Evolutionary conservation across 53 echinoderm and acorn worm genomes (phyloP), one percentile per base, ranked within the genome.

Genomic region (Actinopyga echinites): DNA sequence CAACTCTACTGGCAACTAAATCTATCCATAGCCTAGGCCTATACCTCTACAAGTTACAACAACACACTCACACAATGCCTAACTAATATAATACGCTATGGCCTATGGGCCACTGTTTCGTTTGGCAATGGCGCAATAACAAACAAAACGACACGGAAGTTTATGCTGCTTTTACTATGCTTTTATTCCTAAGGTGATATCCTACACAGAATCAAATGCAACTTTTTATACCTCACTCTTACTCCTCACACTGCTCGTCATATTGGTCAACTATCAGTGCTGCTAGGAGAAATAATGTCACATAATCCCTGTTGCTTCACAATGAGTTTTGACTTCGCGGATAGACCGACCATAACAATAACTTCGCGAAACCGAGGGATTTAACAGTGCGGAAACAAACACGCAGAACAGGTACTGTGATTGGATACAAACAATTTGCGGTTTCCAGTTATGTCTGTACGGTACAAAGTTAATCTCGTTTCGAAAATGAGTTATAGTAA

Each of bases 221-320:
- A 64, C 84, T 79, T 68, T 68, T 22, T 68, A 19, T 68, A 94
- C 94, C 91, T 94, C 94, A 74, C 91, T 89, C 75, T 91, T 86
- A 91, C 91, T 94, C 83, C 94, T 86, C 74, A 94, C 74, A 69
- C 94, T 94, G 78, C 90, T 94, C 86, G 90, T 87, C 90, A 90
- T 90, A 31, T 88, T 84, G 31, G 68, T 36, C 6, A 35, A 68
- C 9, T 34, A 68, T 30, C 2, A 49, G 49, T 49, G 49, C 49
- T 49, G 49, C 49, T 17, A 15, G 17, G 49, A 49, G 49, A 49
- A 17, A 20, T 68, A 30, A 36, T 68, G 34, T 68, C 31, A 36
- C 68, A 68, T 68, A 68, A 68, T 68, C 68, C 68, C 68, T 68
- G 34, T 34, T 68, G 34, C 35, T 68, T 68, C 68, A 37, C 68